A percentile compares a stretch with the other conserved stretches of the same genome.
Conservation (phyloP, 2,888 invertebrate genomes). For the Nymphalis polychloros region DNA sequence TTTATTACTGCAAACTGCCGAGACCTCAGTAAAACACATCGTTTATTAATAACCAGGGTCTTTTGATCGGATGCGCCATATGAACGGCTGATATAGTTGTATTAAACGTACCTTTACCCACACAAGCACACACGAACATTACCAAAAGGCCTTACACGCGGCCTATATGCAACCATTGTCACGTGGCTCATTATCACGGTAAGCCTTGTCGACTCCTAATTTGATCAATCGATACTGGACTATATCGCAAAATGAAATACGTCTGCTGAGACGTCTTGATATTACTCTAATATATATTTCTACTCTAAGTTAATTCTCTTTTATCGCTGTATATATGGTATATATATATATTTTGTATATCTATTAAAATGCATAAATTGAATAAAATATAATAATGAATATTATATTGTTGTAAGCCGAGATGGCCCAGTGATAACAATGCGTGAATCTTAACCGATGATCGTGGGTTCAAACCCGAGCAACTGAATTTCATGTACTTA, state of each 20-base stretch:
- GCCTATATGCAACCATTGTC: conserved; percentile 23
- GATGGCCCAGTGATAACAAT: too few species aligned
- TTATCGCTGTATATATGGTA: too few species aligned
- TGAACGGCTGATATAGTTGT: conserved; percentile 19
- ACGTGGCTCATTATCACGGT: conserved; percentile 22
- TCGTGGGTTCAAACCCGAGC: too few species aligned
- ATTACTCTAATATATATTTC: background rate
- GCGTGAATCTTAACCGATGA: too few species aligned
- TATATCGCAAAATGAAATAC: conserved; percentile 2
- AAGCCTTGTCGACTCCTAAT: conserved; percentile 32
- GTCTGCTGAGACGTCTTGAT: conserved; percentile 5
- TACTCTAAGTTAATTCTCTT: too few species aligned
- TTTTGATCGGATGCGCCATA: conserved; percentile 25
- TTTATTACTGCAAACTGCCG: conserved; percentile 31
- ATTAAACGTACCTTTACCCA: background rate
- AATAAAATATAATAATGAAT: too few species aligned
- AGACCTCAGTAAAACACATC: conserved; percentile 28
- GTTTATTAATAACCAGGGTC: conserved; percentile 34
- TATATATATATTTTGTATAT: too few species aligned
- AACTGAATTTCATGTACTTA: too few species aligned
- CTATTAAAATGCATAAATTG: too few species aligned
- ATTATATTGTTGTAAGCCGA: too few species aligned
- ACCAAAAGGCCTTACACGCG: conserved; percentile 9
- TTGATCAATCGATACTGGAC: conserved; percentile 19
- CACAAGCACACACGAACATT: conserved; percentile 1